A percentile compares a stretch with the other conserved stretches of the same genome.
Conservation (phyloP, 2,888 invertebrate genomes). For the Pinctada fucata region DNA sequence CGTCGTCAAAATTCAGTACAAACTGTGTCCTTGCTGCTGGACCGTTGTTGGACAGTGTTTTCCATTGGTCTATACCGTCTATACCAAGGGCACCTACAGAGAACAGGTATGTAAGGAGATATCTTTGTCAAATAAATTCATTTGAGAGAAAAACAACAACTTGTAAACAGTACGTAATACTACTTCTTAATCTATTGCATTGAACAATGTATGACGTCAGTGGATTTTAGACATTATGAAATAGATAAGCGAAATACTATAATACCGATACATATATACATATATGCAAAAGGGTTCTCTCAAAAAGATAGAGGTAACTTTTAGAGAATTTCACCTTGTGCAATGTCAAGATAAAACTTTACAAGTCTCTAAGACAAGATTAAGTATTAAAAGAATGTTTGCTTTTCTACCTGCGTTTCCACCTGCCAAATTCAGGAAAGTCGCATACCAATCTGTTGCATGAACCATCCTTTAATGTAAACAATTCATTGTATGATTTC, state of each 20-base stretch:
- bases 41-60: conserved; percentile 9
- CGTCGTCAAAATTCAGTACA: conserved; percentile 2
- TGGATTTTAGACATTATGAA: too few species aligned
- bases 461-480: not conserved
- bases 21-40: conserved; percentile 3
- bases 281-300: not conserved
- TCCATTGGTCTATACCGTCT: conserved; percentile 10
- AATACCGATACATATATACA: not conserved
- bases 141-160: too few species aligned
- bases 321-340: too few species aligned
- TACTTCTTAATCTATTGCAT: too few species aligned
- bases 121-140: not conserved
- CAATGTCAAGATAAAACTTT: too few species aligned
- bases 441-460: conserved; percentile 17
- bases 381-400: not conserved
- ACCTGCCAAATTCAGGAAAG: conserved; percentile 13
- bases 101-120: not conserved
- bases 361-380: too few species aligned
- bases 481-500: not conserved
- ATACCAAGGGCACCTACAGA: not conserved
- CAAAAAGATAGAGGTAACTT: not conserved
- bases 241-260: too few species aligned
- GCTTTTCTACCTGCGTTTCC: conserved; percentile 14
- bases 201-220: too few species aligned
- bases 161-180: too few species aligned